phyloP scores from a whole-genome alignment of 2,113 vertebrate species.

The Tyto alba region DNA sequence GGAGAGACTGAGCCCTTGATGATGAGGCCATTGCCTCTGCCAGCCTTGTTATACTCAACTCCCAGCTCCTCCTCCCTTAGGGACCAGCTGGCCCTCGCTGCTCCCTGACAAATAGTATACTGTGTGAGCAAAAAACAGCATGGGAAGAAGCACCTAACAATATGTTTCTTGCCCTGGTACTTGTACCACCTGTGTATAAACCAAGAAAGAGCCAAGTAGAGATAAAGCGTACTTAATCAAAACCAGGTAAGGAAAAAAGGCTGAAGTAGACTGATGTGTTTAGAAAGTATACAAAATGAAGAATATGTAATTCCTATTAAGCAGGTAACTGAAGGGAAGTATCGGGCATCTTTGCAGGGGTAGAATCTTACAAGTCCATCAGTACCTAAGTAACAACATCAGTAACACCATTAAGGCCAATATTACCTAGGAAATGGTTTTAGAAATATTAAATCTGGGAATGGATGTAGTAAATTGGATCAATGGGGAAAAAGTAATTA shows the following conservation, averaged over 20 bases:
- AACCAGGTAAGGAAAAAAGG: background rate
- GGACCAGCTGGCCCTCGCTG: background rate
- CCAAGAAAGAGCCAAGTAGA: background rate
- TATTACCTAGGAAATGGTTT: background rate
- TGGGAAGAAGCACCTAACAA: background rate
- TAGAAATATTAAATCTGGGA: background rate
- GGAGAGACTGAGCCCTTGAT: background rate
- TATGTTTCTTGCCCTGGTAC: background rate
- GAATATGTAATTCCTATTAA: background rate
- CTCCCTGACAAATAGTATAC: background rate
- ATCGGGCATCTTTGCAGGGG: background rate
- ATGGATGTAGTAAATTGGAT: background rate
- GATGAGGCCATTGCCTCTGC: background rate
- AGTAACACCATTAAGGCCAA: background rate
- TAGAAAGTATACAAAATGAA: background rate
- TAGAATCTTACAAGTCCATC: background rate
- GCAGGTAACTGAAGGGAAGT: background rate
- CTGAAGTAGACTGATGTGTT: background rate
- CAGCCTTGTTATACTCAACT: background rate
- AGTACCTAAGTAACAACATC: background rate
- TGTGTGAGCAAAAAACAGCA: background rate
- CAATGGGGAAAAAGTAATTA: background rate
- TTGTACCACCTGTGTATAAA: background rate
- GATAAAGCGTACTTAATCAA: background rate
- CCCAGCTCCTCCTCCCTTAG: background rate